These are phyloP conservation scores for Mormyrus iriodes DNA, from an alignment of 2,113 vertebrate species.

Conservation along the genomic window DNA sequence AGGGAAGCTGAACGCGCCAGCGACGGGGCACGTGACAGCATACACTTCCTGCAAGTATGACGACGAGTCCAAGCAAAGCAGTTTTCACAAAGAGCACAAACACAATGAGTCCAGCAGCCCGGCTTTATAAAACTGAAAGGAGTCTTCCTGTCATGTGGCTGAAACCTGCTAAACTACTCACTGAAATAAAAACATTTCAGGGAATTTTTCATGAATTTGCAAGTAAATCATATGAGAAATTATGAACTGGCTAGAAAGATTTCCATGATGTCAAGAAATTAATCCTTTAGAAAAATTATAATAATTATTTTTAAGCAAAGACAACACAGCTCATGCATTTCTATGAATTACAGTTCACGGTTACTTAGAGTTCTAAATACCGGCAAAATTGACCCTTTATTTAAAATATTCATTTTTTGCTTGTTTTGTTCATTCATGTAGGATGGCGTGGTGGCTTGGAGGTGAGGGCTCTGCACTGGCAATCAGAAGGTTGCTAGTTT, in stretches of 20 bases:
- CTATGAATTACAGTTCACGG: neutral
- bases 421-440: neutral
- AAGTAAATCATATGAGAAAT: neutral
- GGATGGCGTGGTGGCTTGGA: too few species aligned
- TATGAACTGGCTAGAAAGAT: neutral
- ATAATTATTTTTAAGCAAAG: neutral
- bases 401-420: neutral
- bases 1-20: neutral
- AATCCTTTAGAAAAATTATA: neutral
- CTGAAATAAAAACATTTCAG: neutral
- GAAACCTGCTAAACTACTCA: neutral
- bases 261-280: neutral
- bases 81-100: neutral
- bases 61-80: neutral
- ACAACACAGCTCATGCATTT: neutral
- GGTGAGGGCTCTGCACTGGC: too few species aligned
- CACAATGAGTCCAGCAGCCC: neutral
- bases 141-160: neutral
- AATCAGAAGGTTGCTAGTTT: too few species aligned
- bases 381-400: neutral
- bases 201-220: too few species aligned
- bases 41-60: neutral
- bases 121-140: neutral
- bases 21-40: neutral
- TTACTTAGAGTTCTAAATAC: neutral